A percentile compares a stretch with the other conserved stretches of the same genome.
Conservation (phyloP, 2,113 vertebrate species). For the Solea senegalensis region DNA sequence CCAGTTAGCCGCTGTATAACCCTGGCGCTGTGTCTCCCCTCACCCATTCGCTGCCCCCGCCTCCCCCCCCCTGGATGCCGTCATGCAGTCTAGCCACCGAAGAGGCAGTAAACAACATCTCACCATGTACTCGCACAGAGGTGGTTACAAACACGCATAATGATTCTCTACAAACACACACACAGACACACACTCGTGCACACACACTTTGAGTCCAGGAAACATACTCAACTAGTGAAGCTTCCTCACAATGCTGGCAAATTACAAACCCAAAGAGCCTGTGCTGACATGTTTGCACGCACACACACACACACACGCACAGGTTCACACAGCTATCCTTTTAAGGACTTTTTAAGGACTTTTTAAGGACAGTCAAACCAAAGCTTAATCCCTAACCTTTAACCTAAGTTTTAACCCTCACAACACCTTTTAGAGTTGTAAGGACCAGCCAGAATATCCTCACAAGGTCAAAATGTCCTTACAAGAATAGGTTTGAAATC, state of each 20-base stretch:
- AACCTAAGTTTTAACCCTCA: no score
- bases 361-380: no score
- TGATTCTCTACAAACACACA: slow-evolving; percentile 58
- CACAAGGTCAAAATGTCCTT: not conserved
- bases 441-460: no score
- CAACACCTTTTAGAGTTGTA: no score
- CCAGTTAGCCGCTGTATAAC: slow-evolving; percentile 72
- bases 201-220: slow-evolving; percentile 51
- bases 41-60: slow-evolving; percentile 34
- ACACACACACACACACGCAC: slow-evolving; percentile 32
- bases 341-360: no score
- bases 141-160: slow-evolving; percentile 68
- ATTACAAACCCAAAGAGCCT: slow-evolving; percentile 67
- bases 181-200: slow-evolving; percentile 31
- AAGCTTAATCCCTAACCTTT: no score
- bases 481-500: not conserved
- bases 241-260: slow-evolving; percentile 55
- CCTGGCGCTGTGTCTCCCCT: slow-evolving; percentile 61
- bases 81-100: slow-evolving; percentile 67
- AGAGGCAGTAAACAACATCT: slow-evolving; percentile 74
- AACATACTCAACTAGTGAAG: slow-evolving; percentile 46
- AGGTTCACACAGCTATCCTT: not conserved
- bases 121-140: slow-evolving; percentile 66
- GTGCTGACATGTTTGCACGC: slow-evolving; percentile 39
- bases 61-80: slow-evolving; percentile 33